Evolutionary conservation across 2,888 invertebrate species (phyloP), one percentile per base, ranked within the genome.

Genomic region (Microctonus hyperodae): DNA sequence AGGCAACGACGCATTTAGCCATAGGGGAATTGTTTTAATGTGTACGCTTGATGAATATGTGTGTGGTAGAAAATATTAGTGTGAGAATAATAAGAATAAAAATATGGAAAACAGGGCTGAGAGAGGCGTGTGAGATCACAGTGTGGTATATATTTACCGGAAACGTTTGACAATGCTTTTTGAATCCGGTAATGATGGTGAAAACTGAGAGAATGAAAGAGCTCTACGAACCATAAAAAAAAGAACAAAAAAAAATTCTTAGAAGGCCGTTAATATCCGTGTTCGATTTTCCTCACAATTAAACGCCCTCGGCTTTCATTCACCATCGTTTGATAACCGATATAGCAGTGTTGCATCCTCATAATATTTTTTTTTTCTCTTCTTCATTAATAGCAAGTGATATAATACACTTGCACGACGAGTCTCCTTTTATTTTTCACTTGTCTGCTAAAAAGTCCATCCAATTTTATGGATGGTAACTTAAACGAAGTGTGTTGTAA

Each of bases 1-100:
- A 48, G 44, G 28, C 28, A 31, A 35, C 20, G 28, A 60, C 16
- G 23, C 28, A 65, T 59, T 59, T 59, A 65, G 58, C 59, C 40
- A 65, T 65, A 59, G 59, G 25, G 65, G 59, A 23, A 44, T 58
- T 28, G 59, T 51, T 65, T 58, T 65, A 57, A 51, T 65, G 53
- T 35, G 59, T 58, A n/a, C 40, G 31, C 28, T 59, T 40, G 37
- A 40, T 51, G 59, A 35, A 51, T 59, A 37, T 65, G 51, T 51
- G 53, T 51, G 65, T 25, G 44, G 23, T 56, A 50, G 50, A 57
- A 64, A 22, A 59, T 44, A 62, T 62, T 35, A 25, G n/a, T 28
- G 25, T 44, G 16, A 16, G 16, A 44, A 16, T 16, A 40, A 58
- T 37, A 33, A n/a, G 61, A 13, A 35, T 16, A 44, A 62, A 53